Base-by-base conservation (phyloP, 2,888 invertebrate species). In the Azorinus chamasolen region DNA sequence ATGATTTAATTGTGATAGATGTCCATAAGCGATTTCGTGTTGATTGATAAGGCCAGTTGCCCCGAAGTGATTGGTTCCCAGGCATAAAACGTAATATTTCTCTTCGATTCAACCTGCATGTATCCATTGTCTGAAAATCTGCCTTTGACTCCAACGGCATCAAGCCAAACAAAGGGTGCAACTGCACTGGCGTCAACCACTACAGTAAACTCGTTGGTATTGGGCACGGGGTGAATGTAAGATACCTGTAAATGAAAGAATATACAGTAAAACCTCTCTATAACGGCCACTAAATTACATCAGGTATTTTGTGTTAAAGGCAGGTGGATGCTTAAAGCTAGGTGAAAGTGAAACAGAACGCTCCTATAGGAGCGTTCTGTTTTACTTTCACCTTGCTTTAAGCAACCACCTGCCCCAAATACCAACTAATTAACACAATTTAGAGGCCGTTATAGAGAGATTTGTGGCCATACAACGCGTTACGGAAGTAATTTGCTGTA, bases 101-200 rank as follows among this genome's bases (percentile, higher is more conserved):
- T 79, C 5, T 59, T 62, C 1, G 87, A 77, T 20, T 88, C 79
- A 2, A 93, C 87, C 94, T 87, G 88, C 6, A 93, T 76, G 79
- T 97, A 95, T 0, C 97, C 97, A 92, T 97, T 97, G 83, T 96
- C 95, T 0, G 95, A 95, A 91, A 97, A 97, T 70, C 93, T 93
- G 1, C 97, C 97, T 88, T 91, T 46, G 27, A 90, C 74, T 10
- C 84, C 86, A n/a, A 45, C 50, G 0, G 89, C 87, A 14, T 92
- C 90, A 32, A 93, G 75, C 92, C 92, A 93, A 4, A 93, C 92
- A 81, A 92, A 93, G n/a, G 90, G 87, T 18, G 93, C 91, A 22
- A 91, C 81, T 8, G 72, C 65, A 50, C 86, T 80, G 4, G 90
- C 84, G 20, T 77, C 69, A 18, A 92, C 37, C 10, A 80, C 79